Evolutionary conservation across 92 coral and sea anemone species (phyloP).

Genomic region (Virgularia gustaviana): DNA sequence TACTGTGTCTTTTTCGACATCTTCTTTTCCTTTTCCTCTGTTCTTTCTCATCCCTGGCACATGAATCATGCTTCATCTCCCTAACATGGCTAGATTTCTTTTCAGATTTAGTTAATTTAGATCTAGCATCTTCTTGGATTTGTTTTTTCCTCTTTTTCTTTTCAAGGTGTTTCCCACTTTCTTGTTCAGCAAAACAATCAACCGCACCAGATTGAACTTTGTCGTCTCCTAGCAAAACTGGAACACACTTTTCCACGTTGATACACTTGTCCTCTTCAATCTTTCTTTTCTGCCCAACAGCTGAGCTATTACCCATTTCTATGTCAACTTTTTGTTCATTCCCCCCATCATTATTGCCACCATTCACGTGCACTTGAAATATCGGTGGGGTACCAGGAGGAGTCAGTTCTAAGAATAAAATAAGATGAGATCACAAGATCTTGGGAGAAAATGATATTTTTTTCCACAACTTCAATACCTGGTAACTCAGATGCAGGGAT

Average conservation of each 20-base stretch:
- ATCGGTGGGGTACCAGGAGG: conserved; percentile 65
- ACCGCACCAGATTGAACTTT: too few relatives aligned
- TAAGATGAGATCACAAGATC: too few relatives aligned
- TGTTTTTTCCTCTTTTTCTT: neutral
- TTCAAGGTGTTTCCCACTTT: neutral
- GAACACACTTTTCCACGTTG: too few relatives aligned
- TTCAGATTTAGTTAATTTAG: conserved; percentile 16
- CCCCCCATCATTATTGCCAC: neutral
- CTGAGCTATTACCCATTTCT: neutral
- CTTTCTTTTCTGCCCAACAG: neutral
- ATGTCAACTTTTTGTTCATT: neutral
- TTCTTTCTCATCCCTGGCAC: too few relatives aligned
- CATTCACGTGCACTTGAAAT: conserved; percentile 2
- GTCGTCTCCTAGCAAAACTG: too few relatives aligned
- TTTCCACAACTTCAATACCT: neutral
- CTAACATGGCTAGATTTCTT: conserved; percentile 12
- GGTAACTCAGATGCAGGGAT: too few relatives aligned
- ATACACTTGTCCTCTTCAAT: too few relatives aligned
- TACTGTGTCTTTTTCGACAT: neutral
- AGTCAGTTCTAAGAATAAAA: conserved; percentile 44
- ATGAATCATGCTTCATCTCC: neutral
- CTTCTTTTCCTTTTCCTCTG: conserved; percentile 9
- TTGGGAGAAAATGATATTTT: neutral
- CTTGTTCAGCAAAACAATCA: too few relatives aligned
- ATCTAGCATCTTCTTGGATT: neutral